Conservation (phyloP, 2,888 invertebrate genomes). For the Oscheius sp. region DNA sequence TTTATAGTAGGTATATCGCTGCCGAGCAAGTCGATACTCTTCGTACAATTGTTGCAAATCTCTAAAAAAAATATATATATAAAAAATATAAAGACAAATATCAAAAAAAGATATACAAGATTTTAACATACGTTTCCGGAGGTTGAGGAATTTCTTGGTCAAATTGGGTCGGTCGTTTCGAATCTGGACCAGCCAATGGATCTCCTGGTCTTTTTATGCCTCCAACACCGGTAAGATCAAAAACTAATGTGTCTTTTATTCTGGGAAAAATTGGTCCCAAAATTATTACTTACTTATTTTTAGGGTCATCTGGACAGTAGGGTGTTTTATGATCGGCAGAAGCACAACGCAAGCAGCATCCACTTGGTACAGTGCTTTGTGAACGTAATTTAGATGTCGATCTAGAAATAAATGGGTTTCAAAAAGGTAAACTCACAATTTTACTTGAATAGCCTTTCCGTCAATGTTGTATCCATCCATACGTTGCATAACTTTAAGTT, state of each 20-base stretch:
- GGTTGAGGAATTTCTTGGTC: slow-evolving; percentile 64
- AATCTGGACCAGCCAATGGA: slow-evolving; percentile 10
- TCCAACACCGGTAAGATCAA: slow-evolving; percentile 43
- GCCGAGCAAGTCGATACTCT: slow-evolving; percentile 64
- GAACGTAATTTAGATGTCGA: slow-evolving; percentile 68
- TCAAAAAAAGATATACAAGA: too few relatives aligned
- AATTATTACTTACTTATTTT: slow-evolving; percentile 21
- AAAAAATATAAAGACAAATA: background rate
- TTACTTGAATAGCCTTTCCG: slow-evolving; percentile 65
- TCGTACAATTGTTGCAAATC: slow-evolving; percentile 66
- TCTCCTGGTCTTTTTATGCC: slow-evolving; percentile 35
- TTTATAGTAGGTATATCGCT: slow-evolving; percentile 66
- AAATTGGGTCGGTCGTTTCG: background rate
- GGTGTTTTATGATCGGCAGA: slow-evolving; percentile 64
- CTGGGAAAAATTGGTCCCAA: background rate
- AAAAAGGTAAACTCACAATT: slow-evolving; percentile 41
- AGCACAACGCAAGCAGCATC: slow-evolving; percentile 64
- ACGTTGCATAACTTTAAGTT: slow-evolving; percentile 55
- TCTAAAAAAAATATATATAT: slow-evolving; percentile 40
- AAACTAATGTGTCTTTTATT: slow-evolving; percentile 37
- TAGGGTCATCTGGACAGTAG: slow-evolving; percentile 61
- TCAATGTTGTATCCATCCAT: slow-evolving; percentile 64
- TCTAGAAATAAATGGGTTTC: slow-evolving; percentile 26
- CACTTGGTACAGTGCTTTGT: slow-evolving; percentile 61
- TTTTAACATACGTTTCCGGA: slow-evolving; percentile 60